Conservation (phyloP, 2,797 vertebrate genomes). For the Gadopsis bispinosus region DNA sequence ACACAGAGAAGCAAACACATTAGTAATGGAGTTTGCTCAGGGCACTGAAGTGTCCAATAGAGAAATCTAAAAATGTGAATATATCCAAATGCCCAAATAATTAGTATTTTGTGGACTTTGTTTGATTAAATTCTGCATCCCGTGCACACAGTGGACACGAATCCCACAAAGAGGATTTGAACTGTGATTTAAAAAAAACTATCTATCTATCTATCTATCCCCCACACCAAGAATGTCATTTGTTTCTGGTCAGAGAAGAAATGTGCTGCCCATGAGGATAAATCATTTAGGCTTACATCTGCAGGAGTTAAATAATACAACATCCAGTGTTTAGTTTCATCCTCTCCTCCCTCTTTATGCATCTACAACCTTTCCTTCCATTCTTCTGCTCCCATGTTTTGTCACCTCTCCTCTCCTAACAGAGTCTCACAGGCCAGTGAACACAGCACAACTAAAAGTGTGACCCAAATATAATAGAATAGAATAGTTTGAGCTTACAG, state of each 20-base stretch:
- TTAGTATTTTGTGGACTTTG: constrained; percentile 14
- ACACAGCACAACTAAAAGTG: constrained; percentile 42
- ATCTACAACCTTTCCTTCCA: constrained; percentile 39
- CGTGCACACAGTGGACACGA: not conserved
- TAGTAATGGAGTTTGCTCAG: constrained; percentile 52
- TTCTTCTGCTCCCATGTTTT: constrained; percentile 31
- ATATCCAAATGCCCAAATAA: constrained; percentile 21
- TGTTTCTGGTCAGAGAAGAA: constrained; percentile 18
- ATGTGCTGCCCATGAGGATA: constrained; percentile 46
- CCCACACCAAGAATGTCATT: constrained; percentile 11
- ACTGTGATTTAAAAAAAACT: not conserved
- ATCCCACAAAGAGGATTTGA: constrained; percentile 3
- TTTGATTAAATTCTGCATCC: constrained; percentile 13
- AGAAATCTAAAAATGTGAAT: constrained; percentile 36
- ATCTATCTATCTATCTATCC: not conserved
- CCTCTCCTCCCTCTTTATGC: constrained; percentile 23
- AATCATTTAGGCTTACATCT: constrained; percentile 71
- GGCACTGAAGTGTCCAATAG: constrained; percentile 45
- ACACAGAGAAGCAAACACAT: constrained; percentile 51
- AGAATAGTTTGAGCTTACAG: not conserved
- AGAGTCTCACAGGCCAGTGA: constrained; percentile 57
- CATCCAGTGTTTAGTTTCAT: constrained; percentile 48
- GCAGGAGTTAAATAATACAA: constrained; percentile 69
- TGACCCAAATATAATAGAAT: constrained; percentile 29
- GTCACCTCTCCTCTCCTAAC: constrained; percentile 48